Evolutionary conservation across 2,888 invertebrate species (phyloP).

Genomic region (Schizaphis graminum): DNA sequence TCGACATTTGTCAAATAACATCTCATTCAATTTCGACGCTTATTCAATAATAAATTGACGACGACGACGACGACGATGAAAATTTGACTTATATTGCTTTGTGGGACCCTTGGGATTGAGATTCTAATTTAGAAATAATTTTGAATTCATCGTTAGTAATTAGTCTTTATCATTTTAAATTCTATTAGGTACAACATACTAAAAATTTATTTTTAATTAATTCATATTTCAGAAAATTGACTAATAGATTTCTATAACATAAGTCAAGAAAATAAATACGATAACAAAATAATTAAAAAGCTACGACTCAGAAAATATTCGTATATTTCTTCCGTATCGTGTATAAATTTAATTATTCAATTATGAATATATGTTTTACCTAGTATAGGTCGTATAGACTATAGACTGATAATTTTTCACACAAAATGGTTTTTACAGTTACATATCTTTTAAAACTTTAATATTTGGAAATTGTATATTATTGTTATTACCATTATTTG

Average conservation of each 20-base stretch:
- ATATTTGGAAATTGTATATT: neutral
- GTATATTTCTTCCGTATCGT: neutral
- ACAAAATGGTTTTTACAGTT: neutral
- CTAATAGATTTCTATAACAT: neutral
- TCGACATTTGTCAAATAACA: neutral
- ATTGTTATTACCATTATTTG: neutral
- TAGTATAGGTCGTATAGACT: too few relatives aligned
- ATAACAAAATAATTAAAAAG: neutral
- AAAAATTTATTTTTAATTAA: neutral
- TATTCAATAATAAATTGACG: neutral
- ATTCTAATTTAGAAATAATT: neutral
- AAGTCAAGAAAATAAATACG: neutral
- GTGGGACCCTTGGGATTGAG: neutral
- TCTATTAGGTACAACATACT: neutral
- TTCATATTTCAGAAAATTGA: neutral
- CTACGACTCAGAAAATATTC: neutral
- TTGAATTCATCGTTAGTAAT: neutral
- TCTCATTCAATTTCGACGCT: neutral
- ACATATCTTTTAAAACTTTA: neutral
- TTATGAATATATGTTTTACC: neutral
- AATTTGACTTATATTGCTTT: neutral
- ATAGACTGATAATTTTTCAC: neutral
- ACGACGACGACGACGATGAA: neutral
- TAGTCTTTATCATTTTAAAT: neutral
- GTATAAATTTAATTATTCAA: neutral